Percentiles rank a stretch among this genome's conserved stretches.
These are phyloP conservation scores for Metridium senile DNA, from an alignment of 92 coral and sea anemone genomes.

Conservation along the genomic window DNA sequence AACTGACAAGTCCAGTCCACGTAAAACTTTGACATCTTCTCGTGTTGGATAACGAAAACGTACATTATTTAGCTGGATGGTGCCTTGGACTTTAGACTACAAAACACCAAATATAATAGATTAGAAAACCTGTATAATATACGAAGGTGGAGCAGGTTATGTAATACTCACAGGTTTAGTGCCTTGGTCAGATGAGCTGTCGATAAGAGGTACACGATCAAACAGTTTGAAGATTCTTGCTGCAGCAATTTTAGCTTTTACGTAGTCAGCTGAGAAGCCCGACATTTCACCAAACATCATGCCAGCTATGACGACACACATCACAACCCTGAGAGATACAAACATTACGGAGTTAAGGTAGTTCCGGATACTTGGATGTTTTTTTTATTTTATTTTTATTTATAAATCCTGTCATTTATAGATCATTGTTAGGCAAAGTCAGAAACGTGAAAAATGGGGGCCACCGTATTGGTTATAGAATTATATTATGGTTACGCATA, in stretches of 20 bases:
- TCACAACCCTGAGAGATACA: conserved; percentile 58
- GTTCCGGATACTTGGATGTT: too few relatives aligned
- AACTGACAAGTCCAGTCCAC: conserved; percentile 71
- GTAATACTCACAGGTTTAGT: conserved; percentile 68
- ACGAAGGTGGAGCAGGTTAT: not conserved
- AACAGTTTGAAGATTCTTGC: conserved; percentile 77
- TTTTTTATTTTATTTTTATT: too few relatives aligned
- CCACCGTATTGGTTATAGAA: too few relatives aligned
- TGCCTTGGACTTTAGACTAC: conserved; percentile 63
- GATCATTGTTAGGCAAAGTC: too few relatives aligned
- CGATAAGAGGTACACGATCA: conserved; percentile 72
- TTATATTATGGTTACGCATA: too few relatives aligned
- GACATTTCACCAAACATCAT: conserved; percentile 79
- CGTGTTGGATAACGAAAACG: conserved; percentile 92
- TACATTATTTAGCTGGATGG: conserved; percentile 69
- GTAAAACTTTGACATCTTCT: conserved; percentile 75
- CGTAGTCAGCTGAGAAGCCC: conserved; percentile 86
- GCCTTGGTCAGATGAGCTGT: conserved; percentile 85
- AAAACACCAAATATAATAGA: not conserved
- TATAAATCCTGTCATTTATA: too few relatives aligned
- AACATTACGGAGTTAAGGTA: not conserved
- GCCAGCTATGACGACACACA: conserved; percentile 73
- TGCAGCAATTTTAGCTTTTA: conserved; percentile 90
- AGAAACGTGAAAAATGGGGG: too few relatives aligned
- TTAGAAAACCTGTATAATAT: too few relatives aligned